phyloP scores from a whole-genome alignment of 2,888 invertebrate species.

The Branchellion lobata region DNA sequence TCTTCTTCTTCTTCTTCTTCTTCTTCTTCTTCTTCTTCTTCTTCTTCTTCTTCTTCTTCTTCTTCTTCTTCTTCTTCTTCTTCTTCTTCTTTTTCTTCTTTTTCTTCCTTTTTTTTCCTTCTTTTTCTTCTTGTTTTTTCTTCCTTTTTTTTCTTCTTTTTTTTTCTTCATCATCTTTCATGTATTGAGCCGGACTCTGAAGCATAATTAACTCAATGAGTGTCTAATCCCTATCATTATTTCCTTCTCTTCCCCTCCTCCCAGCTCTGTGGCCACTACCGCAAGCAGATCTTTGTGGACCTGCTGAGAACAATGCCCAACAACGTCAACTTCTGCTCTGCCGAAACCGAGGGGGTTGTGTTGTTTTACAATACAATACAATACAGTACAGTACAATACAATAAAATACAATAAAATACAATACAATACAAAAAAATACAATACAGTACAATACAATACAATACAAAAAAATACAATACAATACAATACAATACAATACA shows the following conservation, averaged over 20 bases:
- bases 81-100: too few species aligned
- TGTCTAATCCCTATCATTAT: not conserved
- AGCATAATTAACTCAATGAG: not conserved
- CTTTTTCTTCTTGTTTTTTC: too few species aligned
- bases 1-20: too few species aligned
- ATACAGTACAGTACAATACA: not conserved
- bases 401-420: not conserved
- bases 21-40: too few species aligned
- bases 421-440: too few species aligned
- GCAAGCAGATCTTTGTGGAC: constrained; percentile 66
- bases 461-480: too few species aligned
- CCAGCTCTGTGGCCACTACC: constrained; percentile 63
- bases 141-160: too few species aligned
- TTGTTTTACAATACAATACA: not conserved
- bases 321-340: constrained; percentile 64
- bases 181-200: not conserved
- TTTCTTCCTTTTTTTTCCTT: too few species aligned
- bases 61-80: too few species aligned
- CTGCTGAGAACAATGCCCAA: constrained; percentile 66
- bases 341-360: constrained; percentile 64
- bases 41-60: too few species aligned
- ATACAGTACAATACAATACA: too few species aligned
- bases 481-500: constrained; percentile 3
- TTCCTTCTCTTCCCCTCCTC: constrained; percentile 26
- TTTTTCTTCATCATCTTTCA: too few species aligned